A percentile compares a stretch with the other conserved stretches of the same genome.
Evolutionary conservation across 2,888 invertebrate species (phyloP).

Genomic region (Oscheius myriophilus): DNA sequence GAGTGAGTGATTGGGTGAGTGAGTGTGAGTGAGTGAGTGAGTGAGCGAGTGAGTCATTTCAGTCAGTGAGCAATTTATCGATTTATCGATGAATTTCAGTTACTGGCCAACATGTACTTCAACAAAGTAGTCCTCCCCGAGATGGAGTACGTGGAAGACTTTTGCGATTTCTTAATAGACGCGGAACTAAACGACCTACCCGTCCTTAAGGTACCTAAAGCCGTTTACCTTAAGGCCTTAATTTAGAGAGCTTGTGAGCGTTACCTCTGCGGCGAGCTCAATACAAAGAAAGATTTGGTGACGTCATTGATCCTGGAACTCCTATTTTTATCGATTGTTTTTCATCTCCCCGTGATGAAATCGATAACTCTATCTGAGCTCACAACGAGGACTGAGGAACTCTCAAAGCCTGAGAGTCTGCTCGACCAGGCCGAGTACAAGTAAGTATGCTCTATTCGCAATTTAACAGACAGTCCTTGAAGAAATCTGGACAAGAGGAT

Average conservation of each 20-base stretch:
- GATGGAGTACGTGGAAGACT: slow-evolving; percentile 69
- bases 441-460: neutral
- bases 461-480: slow-evolving; percentile 24
- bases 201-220: slow-evolving; percentile 53
- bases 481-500: slow-evolving; percentile 68
- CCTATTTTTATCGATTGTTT: slow-evolving; percentile 68
- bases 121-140: slow-evolving; percentile 67
- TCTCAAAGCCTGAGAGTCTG: slow-evolving; percentile 57
- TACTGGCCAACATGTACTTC: slow-evolving; percentile 67
- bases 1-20: too few relatives aligned
- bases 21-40: neutral
- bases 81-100: slow-evolving; percentile 40
- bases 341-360: slow-evolving; percentile 69
- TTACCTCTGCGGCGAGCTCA: slow-evolving; percentile 69
- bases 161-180: slow-evolving; percentile 62
- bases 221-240: neutral
- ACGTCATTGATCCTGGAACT: slow-evolving; percentile 67
- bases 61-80: too few relatives aligned
- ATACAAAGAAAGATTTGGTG: slow-evolving; percentile 66
- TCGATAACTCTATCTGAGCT: slow-evolving; percentile 68
- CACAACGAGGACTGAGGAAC: slow-evolving; percentile 56
- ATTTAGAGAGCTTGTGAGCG: slow-evolving; percentile 62
- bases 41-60: too few relatives aligned
- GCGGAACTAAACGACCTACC: slow-evolving; percentile 70
- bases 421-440: slow-evolving; percentile 64